A percentile compares a stretch with the other conserved stretches of the same genome.
These are phyloP conservation scores for Drosophila anceps DNA, from an alignment of 2,888 invertebrate species.

Conservation along the genomic window DNA sequence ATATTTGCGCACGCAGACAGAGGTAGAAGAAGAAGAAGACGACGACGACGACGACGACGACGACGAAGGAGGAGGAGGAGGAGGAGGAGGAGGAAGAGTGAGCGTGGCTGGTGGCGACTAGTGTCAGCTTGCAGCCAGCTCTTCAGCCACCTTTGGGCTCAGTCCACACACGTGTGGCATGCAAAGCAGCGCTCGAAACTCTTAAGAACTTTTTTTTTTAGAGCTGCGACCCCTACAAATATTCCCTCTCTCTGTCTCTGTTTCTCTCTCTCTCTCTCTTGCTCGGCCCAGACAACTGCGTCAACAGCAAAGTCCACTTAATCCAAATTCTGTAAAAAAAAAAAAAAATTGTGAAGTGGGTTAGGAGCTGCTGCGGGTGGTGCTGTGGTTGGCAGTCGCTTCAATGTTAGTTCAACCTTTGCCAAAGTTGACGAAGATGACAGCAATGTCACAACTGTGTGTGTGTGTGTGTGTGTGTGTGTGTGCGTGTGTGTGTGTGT, in stretches of 20 bases:
- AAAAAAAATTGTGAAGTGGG: slow-evolving; percentile 56
- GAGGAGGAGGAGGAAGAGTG: too few species aligned
- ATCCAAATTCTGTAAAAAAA: slow-evolving; percentile 81
- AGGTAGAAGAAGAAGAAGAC: too few species aligned
- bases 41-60: too few species aligned
- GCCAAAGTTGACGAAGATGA: slow-evolving; percentile 59
- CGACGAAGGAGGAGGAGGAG: too few species aligned
- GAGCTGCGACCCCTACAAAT: slow-evolving; percentile 35
- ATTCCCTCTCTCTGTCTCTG: background rate
- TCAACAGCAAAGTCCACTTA: slow-evolving; percentile 79
- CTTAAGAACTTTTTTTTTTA: slow-evolving; percentile 68
- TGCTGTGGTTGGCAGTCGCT: slow-evolving; percentile 36
- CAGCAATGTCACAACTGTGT: slow-evolving; percentile 71
- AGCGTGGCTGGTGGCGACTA: slow-evolving; percentile 7
- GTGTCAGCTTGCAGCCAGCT: slow-evolving; percentile 57
- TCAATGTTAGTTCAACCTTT: slow-evolving; percentile 71
- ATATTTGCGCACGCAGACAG: slow-evolving; percentile 62
- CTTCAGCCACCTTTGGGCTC: slow-evolving; percentile 4
- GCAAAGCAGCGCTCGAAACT: slow-evolving; percentile 67
- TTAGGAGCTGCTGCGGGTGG: background rate
- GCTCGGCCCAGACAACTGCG: slow-evolving; percentile 34
- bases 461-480: slow-evolving; percentile 21
- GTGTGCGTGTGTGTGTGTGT: slow-evolving; percentile 22
- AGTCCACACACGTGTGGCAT: slow-evolving; percentile 44
- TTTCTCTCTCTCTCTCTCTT: background rate